Percentiles rank a stretch among this genome's conserved stretches.
phyloP scores from a whole-genome alignment of 1,140 invertebrate species.

The Acyrthosiphon pisum region DNA sequence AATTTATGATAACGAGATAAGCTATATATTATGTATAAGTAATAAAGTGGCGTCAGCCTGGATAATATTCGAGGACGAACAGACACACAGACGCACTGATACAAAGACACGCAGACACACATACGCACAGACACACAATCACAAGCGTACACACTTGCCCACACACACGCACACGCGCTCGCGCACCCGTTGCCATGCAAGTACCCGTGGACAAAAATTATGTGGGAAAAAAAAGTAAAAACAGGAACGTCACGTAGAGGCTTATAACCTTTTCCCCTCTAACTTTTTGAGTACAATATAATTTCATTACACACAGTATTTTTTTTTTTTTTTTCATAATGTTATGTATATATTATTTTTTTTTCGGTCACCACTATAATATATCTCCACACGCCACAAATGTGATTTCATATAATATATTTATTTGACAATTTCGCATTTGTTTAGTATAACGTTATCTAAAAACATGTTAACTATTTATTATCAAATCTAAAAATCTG shows the following conservation, averaged over 20 bases:
- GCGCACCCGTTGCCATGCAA: background rate
- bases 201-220: background rate
- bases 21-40: slow-evolving; percentile 21
- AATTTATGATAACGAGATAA: slow-evolving; percentile 51
- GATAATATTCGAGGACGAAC: slow-evolving; percentile 29
- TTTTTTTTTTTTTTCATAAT: background rate
- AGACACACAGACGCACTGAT: too few relatives aligned
- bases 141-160: background rate
- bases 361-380: background rate
- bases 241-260: background rate
- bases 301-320: background rate
- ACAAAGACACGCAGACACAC: too few relatives aligned
- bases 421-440: background rate
- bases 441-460: background rate
- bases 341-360: background rate
- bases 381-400: background rate
- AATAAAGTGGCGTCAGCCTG: slow-evolving; percentile 36
- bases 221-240: background rate
- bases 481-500: background rate
- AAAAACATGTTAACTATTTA: background rate
- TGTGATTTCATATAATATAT: background rate
- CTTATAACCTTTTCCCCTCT: slow-evolving; percentile 13
- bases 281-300: background rate
- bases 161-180: too few relatives aligned
- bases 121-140: background rate